These are phyloP conservation scores for Cichlasoma orientale DNA, from an alignment of 2,797 vertebrate genomes.

Conservation along the genomic window DNA sequence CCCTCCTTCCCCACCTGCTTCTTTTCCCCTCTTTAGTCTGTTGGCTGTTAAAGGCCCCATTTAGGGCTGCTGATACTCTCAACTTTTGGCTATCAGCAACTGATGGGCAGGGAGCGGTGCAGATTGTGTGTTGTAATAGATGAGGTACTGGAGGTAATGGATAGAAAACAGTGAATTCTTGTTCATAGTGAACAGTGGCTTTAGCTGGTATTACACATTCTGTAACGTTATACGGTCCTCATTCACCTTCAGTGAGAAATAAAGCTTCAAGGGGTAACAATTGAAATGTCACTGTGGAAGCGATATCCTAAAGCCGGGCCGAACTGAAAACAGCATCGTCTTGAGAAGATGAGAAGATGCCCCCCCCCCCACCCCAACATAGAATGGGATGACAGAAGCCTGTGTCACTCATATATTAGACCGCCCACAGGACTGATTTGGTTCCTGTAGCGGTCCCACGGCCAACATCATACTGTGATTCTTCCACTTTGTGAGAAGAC, in stretches of 20 bases:
- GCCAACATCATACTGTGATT: slow-evolving; percentile 69
- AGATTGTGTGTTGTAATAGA: slow-evolving; percentile 58
- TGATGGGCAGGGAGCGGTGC: slow-evolving; percentile 36
- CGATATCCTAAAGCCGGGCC: slow-evolving; percentile 13
- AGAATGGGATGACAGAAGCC: slow-evolving; percentile 21
- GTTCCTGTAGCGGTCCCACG: slow-evolving; percentile 60
- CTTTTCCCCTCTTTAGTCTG: slow-evolving; percentile 55
- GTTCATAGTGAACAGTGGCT: slow-evolving; percentile 30
- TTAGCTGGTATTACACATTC: slow-evolving; percentile 29
- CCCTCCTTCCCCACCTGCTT: slow-evolving; percentile 61
- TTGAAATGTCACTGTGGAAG: slow-evolving; percentile 19
- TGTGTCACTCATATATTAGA: slow-evolving; percentile 54
- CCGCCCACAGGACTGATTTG: slow-evolving; percentile 73
- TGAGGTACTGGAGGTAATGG: slow-evolving; percentile 37
- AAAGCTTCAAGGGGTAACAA: slow-evolving; percentile 21
- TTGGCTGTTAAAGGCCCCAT: slow-evolving; percentile 66
- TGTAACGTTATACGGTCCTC: slow-evolving; percentile 39
- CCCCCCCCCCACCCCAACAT: not conserved
- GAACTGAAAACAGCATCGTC: slow-evolving; percentile 3
- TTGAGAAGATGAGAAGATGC: not conserved
- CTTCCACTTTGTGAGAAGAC: slow-evolving; percentile 81
- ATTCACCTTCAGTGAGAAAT: slow-evolving; percentile 29
- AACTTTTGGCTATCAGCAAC: slow-evolving; percentile 60
- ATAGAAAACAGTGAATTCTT: slow-evolving; percentile 48
- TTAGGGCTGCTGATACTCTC: slow-evolving; percentile 67